These are phyloP conservation scores for Athene noctua DNA, from an alignment of 2,113 vertebrate genomes.

Conservation along the genomic window DNA sequence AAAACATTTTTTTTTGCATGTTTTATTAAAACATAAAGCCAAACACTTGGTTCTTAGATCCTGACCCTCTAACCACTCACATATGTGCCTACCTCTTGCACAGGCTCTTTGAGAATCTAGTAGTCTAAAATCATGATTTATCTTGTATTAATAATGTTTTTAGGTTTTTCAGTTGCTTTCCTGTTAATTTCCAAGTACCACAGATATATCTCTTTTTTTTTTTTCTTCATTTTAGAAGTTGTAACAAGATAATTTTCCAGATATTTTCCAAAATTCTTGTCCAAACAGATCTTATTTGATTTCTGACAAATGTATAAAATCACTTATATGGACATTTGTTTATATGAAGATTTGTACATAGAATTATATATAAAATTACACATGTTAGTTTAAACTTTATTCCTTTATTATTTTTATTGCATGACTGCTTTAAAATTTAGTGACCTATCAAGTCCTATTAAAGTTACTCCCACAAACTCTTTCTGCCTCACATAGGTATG, in stretches of 20 bases:
- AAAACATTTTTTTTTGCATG: neutral
- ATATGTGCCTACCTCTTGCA: neutral
- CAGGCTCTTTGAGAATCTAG: neutral
- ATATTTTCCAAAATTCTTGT: neutral
- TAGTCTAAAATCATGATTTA: neutral
- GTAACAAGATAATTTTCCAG: neutral
- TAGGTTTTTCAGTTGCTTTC: neutral
- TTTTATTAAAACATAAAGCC: conserved; percentile 47
- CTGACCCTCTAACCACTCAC: conserved; percentile 22
- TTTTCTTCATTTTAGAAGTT: neutral
- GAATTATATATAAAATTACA: neutral
- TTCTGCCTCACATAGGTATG: neutral
- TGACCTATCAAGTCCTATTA: neutral
- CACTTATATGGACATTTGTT: neutral
- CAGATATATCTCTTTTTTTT: neutral
- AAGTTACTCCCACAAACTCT: neutral
- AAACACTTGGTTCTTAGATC: conserved; percentile 28
- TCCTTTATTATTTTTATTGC: neutral
- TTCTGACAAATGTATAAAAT: neutral
- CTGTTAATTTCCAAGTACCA: neutral
- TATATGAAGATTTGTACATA: neutral
- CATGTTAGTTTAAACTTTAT: neutral
- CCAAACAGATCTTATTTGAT: neutral
- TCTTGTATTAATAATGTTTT: neutral
- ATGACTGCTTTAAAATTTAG: neutral